Conservation (phyloP, 1,140 invertebrate species). For the Drosophila pectinifera region DNA sequence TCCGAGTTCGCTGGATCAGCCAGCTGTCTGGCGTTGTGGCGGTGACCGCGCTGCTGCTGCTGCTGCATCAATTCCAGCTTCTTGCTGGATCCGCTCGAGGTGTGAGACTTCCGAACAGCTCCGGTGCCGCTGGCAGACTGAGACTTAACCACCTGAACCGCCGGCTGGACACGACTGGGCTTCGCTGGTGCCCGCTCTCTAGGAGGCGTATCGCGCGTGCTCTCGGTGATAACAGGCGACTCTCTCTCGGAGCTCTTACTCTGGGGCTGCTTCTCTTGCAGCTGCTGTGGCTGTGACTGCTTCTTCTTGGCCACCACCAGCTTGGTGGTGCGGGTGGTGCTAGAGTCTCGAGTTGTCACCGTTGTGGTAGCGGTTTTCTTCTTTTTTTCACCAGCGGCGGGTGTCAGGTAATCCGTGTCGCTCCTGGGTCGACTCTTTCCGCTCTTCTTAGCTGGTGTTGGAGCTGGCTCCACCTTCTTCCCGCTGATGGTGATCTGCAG, state of each 20-base stretch:
- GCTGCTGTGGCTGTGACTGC: conserved; percentile 38
- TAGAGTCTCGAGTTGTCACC: conserved; percentile 57
- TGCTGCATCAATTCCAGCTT: conserved; percentile 70
- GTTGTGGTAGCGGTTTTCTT: conserved; percentile 47
- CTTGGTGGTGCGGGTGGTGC: conserved; percentile 67
- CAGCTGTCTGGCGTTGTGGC: conserved; percentile 55
- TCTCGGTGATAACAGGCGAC: conserved; percentile 79
- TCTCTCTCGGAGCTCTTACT: conserved; percentile 54
- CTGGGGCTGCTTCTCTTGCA: conserved; percentile 22
- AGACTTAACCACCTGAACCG: conserved; percentile 39
- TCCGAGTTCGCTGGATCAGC: conserved; percentile 37
- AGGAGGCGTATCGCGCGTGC: conserved; percentile 76
- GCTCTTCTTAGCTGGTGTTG: conserved; percentile 18
- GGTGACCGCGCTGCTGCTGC: conserved; percentile 72
- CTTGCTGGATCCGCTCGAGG: conserved; percentile 46
- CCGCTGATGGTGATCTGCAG: conserved; percentile 80
- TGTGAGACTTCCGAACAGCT: conserved; percentile 50
- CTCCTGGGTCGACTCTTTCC: conserved; percentile 50
- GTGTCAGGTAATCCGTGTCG: conserved; percentile 81
- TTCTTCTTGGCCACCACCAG: conserved; percentile 67
- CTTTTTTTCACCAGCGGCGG: conserved; percentile 30
- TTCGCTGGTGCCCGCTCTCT: conserved; percentile 79
- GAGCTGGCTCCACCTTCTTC: conserved; percentile 71
- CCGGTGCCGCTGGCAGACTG: conserved; percentile 58
- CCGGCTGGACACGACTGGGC: conserved; percentile 64